Percentiles rank a stretch among this genome's conserved stretches.
Evolutionary conservation across 2,888 invertebrate species (phyloP).

Genomic region (Bellardia bayeri): DNA sequence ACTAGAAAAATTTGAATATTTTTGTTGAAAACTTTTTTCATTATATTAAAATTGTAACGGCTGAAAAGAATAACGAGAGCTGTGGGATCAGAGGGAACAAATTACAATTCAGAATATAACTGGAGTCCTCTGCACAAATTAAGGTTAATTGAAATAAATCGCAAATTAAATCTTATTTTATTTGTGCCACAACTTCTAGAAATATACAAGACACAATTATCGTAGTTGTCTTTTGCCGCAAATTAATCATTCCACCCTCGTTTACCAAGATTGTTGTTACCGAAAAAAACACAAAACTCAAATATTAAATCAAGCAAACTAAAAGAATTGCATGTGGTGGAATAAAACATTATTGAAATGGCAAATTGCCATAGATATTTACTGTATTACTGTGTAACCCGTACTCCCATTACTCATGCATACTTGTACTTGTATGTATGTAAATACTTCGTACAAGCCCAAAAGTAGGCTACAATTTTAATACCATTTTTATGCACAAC

Average conservation of each 20-base stretch:
- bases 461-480: constrained; percentile 57
- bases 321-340: constrained; percentile 48
- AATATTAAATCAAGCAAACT: constrained; percentile 49
- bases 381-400: constrained; percentile 32
- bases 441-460: constrained; percentile 24
- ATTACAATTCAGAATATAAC: no score
- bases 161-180: no score
- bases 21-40: constrained; percentile 65
- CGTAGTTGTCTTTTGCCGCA: no score
- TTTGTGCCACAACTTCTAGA: no score
- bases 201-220: no score
- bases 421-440: constrained; percentile 16
- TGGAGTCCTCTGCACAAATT: no score
- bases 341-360: constrained; percentile 66
- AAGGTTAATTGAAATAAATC: no score
- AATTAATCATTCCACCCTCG: background rate
- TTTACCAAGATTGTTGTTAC: constrained; percentile 11
- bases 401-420: constrained; percentile 33
- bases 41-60: constrained; percentile 51
- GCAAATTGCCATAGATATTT: constrained; percentile 70
- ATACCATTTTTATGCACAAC: constrained; percentile 34
- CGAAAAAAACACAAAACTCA: constrained; percentile 12
- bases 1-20: constrained; percentile 47
- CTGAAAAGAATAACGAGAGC: constrained; percentile 3
- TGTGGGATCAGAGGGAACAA: background rate